These are phyloP conservation scores for Xenotilapia flavipinnis DNA, from an alignment of 2,113 vertebrate genomes.

Conservation along the genomic window DNA sequence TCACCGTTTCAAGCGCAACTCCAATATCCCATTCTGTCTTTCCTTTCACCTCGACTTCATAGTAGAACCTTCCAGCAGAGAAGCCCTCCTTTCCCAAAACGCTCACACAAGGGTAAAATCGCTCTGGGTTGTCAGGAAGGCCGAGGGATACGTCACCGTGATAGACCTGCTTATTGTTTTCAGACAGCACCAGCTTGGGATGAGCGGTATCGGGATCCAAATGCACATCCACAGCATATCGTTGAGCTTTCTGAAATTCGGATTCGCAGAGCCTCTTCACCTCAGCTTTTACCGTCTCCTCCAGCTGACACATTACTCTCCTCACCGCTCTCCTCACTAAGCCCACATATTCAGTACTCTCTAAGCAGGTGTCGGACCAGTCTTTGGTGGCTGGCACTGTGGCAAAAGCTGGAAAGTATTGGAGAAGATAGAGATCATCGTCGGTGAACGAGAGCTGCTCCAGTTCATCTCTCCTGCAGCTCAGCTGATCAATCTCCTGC, in stretches of 20 bases:
- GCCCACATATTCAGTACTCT: constrained; percentile 43
- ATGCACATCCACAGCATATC: constrained; percentile 51
- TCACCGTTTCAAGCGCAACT: constrained; percentile 50
- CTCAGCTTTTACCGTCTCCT: constrained; percentile 19
- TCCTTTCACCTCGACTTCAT: constrained; percentile 60
- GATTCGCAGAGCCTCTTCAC: constrained; percentile 32
- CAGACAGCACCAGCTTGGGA: constrained; percentile 58
- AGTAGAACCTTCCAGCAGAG: constrained; percentile 58
- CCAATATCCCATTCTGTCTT: constrained; percentile 70
- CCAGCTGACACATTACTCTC: constrained; percentile 25
- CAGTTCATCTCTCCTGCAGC: constrained; percentile 12
- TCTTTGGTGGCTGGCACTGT: not conserved
- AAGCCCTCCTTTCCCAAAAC: constrained; percentile 62
- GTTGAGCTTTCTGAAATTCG: constrained; percentile 39
- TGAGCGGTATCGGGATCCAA: constrained; percentile 64
- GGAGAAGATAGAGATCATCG: constrained; percentile 50
- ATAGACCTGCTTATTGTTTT: constrained; percentile 45
- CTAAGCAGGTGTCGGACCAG: not conserved
- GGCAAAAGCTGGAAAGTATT: not conserved
- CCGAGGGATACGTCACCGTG: constrained; percentile 6
- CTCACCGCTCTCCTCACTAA: constrained; percentile 38
- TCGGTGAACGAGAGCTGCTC: constrained; percentile 9
- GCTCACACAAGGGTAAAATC: constrained; percentile 58
- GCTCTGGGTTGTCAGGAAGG: constrained; percentile 30
- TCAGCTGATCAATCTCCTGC: constrained; percentile 45